Base-by-base conservation (phyloP, 2,888 invertebrate genomes). In the Chloroclystis v-ata region DNA sequence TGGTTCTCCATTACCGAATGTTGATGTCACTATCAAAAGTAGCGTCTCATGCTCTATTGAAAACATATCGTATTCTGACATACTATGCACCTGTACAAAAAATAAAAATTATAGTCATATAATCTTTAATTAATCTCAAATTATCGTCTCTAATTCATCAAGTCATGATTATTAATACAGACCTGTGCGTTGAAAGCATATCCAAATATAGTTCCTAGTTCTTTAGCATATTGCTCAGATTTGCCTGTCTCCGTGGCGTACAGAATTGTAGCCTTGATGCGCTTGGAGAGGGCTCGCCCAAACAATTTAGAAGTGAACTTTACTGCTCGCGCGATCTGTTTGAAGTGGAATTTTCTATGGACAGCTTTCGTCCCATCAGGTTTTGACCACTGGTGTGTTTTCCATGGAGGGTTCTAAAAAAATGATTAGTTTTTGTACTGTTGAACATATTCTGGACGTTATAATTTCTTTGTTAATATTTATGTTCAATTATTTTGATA, bases 211-310 rank as follows among this genome's bases (percentile, higher is more conserved):
- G 95, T 94, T 14, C 94, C 94, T 64, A 98, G 84, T 64, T 95
- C 95, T 67, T 95, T 96, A 28, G 97, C 97, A 82, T 95, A 98
- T 73, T 94, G 93, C 80, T 98, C 97, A 10, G 98, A 97, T 80
- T 95, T 97, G 56, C 98, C 97, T 0, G 98, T 98, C 84, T 98
- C 98, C 0, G 97, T 97, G 4, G 96, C 98, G 77, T 95, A 98
- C 8, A 98, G 82, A 30, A 98, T 95, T 0, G 97, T 97, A 12
- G 97, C 97, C 79, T 97, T 97, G 69, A 98, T 96, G 60, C 98
- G 90, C 61, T 96, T 92, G 4, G 97, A 97, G 59, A 98, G 89
- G 25, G 97, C 97, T 69, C 95, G 92, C 35, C 97, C 96, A 86
- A 97, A 98, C 63, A 98, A 89, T 86, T 97, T 97, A 43, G 97